Conservation (phyloP, 2,113 vertebrate genomes). For the Sphaerodactylus townsendi region DNA sequence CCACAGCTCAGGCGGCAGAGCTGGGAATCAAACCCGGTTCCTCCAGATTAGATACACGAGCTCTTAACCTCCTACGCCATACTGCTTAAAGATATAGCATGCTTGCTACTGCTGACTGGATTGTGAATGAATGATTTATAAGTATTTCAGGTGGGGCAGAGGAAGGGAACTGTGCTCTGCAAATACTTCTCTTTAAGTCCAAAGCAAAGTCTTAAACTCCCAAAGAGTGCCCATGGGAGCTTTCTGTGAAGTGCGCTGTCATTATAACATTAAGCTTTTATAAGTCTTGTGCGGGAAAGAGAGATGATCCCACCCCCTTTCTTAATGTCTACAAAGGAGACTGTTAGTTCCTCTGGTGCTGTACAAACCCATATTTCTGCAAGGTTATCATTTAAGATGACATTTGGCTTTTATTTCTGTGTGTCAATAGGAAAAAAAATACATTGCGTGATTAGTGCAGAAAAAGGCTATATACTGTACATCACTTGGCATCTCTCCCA, state of each 20-base stretch:
- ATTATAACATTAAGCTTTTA: conserved; percentile 11
- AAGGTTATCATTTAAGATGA: conserved; percentile 5
- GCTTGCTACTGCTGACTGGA: not conserved
- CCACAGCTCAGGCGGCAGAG: no score
- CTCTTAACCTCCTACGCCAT: no score
- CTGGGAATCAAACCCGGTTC: no score
- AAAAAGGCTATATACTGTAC: not conserved
- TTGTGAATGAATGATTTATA: conserved; percentile 12
- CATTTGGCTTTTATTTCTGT: not conserved
- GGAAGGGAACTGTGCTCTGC: not conserved
- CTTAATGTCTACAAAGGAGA: conserved; percentile 5
- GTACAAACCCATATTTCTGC: not conserved
- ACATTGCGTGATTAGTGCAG: not conserved
- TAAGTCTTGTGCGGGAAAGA: not conserved
- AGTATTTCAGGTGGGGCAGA: not conserved
- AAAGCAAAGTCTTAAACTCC: conserved; percentile 15
- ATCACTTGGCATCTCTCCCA: not conserved
- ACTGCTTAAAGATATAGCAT: not conserved
- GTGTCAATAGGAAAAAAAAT: not conserved
- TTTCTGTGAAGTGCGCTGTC: not conserved
- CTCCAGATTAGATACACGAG: no score
- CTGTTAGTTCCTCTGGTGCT: not conserved
- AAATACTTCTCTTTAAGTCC: conserved; percentile 5
- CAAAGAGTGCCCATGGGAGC: not conserved
- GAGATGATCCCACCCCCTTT: no score